Evolutionary conservation across 2,888 invertebrate species (phyloP).

Genomic region (Mimumesa dahlbomi): DNA sequence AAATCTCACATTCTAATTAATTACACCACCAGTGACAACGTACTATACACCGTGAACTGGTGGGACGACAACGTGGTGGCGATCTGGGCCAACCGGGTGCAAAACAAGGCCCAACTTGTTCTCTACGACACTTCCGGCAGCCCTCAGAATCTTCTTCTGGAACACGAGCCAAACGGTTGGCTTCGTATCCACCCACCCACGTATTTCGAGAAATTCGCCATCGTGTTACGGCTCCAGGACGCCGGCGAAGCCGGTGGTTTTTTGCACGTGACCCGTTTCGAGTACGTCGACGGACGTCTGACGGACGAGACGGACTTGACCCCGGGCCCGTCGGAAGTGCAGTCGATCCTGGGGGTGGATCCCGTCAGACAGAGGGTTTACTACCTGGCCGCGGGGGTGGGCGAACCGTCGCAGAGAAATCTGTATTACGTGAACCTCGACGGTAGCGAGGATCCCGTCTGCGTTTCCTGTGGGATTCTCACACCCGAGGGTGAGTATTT

Average conservation of each 20-base stretch:
- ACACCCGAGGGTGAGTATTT: slow-evolving; percentile 82
- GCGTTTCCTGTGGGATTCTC: slow-evolving; percentile 86
- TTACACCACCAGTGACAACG: slow-evolving; percentile 85
- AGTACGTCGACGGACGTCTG: slow-evolving; percentile 37
- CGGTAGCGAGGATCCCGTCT: slow-evolving; percentile 81
- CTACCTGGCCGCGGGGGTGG: slow-evolving; percentile 85
- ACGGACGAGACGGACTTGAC: slow-evolving; percentile 67
- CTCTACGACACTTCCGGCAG: slow-evolving; percentile 81
- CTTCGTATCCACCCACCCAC: slow-evolving; percentile 83
- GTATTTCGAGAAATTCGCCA: slow-evolving; percentile 81
- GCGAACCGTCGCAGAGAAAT: slow-evolving; percentile 87
- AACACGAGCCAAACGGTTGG: slow-evolving; percentile 87
- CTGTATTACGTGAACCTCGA: slow-evolving; percentile 82
- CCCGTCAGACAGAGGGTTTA: slow-evolving; percentile 81
- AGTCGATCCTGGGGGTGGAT: slow-evolving; percentile 60
- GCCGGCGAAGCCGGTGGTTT: slow-evolving; percentile 72
- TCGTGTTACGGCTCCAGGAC: slow-evolving; percentile 75
- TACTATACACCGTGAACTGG: slow-evolving; percentile 89
- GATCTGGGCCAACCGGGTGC: slow-evolving; percentile 92
- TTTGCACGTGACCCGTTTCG: slow-evolving; percentile 71
- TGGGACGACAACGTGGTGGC: slow-evolving; percentile 85
- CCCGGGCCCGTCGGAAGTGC: slow-evolving; percentile 64
- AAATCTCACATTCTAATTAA: too few species aligned
- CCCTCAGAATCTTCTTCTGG: slow-evolving; percentile 76
- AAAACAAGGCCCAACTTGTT: slow-evolving; percentile 86